phyloP scores from a whole-genome alignment of 1,140 invertebrate species.

The Rhizoglyphus robini region DNA sequence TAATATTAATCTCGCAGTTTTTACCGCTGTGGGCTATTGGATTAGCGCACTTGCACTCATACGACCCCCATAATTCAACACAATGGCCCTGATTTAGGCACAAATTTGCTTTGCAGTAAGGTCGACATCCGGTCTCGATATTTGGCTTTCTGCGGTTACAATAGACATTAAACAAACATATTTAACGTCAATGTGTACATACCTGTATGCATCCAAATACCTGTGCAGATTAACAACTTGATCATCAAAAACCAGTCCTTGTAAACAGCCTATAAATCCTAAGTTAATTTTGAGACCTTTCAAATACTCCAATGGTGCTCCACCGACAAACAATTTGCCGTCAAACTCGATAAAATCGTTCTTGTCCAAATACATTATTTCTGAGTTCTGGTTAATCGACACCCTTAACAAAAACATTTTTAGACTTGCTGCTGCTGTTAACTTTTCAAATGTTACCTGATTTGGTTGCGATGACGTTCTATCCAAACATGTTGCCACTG shows the following conservation, averaged over 20 bases:
- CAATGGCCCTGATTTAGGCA: constrained; percentile 79
- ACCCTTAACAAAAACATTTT: constrained; percentile 35
- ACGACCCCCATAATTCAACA: constrained; percentile 79
- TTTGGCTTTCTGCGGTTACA: constrained; percentile 25
- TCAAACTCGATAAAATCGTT: constrained; percentile 81
- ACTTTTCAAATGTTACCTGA: constrained; percentile 38
- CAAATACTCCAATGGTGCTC: constrained; percentile 54
- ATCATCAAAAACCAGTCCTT: constrained; percentile 76
- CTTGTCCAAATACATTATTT: constrained; percentile 69
- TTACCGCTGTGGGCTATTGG: constrained; percentile 73
- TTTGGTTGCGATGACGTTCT: constrained; percentile 64
- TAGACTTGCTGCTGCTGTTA: not conserved
- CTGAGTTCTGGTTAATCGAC: constrained; percentile 72
- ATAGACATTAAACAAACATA: not conserved
- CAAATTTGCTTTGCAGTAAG: constrained; percentile 80
- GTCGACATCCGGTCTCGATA: constrained; percentile 75
- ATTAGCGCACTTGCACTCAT: constrained; percentile 62
- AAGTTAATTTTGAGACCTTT: constrained; percentile 53
- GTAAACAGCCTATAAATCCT: constrained; percentile 80
- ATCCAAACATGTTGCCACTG: constrained; percentile 80
- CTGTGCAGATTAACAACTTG: constrained; percentile 77
- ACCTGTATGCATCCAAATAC: constrained; percentile 58
- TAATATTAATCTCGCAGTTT: constrained; percentile 50
- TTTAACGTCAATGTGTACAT: constrained; percentile 30
- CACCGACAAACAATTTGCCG: constrained; percentile 80